These are phyloP conservation scores for Scyliorhinus canicula DNA, from an alignment of 2,797 vertebrate species.

Conservation along the genomic window DNA sequence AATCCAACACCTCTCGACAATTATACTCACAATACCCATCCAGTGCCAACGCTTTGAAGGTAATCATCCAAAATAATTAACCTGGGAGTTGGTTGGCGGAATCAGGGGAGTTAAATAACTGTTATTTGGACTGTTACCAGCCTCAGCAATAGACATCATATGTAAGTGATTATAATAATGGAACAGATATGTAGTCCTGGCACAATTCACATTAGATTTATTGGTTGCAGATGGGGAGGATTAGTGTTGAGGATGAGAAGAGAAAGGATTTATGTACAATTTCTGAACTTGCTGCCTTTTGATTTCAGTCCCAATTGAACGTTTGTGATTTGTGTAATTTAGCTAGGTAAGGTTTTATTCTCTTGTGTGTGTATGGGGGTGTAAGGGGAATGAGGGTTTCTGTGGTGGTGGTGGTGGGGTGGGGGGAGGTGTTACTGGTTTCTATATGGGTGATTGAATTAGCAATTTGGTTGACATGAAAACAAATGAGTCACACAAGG, in stretches of 20 bases:
- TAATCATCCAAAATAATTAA: slow-evolving; percentile 31
- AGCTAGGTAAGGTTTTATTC: neutral
- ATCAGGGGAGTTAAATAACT: neutral
- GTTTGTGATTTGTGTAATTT: neutral
- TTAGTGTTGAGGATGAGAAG: neutral
- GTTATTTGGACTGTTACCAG: slow-evolving; percentile 21
- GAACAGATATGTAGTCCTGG: neutral
- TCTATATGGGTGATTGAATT: neutral
- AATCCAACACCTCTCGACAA: neutral
- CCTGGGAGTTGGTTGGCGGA: slow-evolving; percentile 22
- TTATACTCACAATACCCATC: neutral
- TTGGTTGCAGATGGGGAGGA: neutral
- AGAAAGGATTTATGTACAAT: neutral
- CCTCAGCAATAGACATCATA: slow-evolving; percentile 9
- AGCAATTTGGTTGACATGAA: slow-evolving; percentile 32
- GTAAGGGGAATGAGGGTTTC: no score
- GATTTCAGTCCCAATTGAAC: neutral
- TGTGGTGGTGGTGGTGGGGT: no score
- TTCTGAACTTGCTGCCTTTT: slow-evolving; percentile 5
- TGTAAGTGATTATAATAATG: slow-evolving; percentile 8
- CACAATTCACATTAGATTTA: neutral
- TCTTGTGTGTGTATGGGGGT: neutral
- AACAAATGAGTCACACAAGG: slow-evolving; percentile 16
- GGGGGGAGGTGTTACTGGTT: neutral
- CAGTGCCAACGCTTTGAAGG: slow-evolving; percentile 7